Base-by-base conservation (phyloP, 2,888 invertebrate genomes). In the Archips crataeganus region DNA sequence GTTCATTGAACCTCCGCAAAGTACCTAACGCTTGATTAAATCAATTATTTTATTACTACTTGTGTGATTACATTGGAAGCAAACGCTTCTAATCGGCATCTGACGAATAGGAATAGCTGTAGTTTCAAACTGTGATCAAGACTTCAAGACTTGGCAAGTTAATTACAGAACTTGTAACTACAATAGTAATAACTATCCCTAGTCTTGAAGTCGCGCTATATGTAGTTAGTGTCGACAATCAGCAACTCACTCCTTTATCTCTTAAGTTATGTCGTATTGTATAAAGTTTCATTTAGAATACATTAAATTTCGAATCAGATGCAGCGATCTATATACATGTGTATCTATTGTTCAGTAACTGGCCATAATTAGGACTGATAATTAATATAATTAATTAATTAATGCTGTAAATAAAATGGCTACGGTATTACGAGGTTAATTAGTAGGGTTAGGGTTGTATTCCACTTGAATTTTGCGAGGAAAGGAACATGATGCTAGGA, bases 381-480 rank as follows among this genome's bases (percentile, higher is more conserved):
- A 51, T 51, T 51, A 51, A 51, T 51, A 8, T 54, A 54, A 54
- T 54, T 54, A 51, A 51, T 51, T 51, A 54, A 54, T 9, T 23
- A 23, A 54, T 54, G 23, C n/a, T 49, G n/a, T 15, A 54, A 54
- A 51, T 51, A 4, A 51, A 15, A 15, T 23, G 51, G 51, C 51
- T 15, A 54, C 15, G 54, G 23, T 2, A 54, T 54, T 54, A 15
- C n/a, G n/a, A 51, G 13, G 23, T 23, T 54, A 54, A 54, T 54
- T 54, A 8, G 54, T 23, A 9, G 23, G 15, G 8, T 9, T 54
- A 23, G 8, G 23, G 54, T 0, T 8, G 23, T 54, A 23, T 4
- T 54, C 23, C 9, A 23, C 23, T 3, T 6, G 15, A 51, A 15
- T 15, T 15, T 15, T 51, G 2, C 15, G 15, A 51, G 8, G 6